phyloP scores from a whole-genome alignment of 2,797 vertebrate species.

The Chelon labrosus region DNA sequence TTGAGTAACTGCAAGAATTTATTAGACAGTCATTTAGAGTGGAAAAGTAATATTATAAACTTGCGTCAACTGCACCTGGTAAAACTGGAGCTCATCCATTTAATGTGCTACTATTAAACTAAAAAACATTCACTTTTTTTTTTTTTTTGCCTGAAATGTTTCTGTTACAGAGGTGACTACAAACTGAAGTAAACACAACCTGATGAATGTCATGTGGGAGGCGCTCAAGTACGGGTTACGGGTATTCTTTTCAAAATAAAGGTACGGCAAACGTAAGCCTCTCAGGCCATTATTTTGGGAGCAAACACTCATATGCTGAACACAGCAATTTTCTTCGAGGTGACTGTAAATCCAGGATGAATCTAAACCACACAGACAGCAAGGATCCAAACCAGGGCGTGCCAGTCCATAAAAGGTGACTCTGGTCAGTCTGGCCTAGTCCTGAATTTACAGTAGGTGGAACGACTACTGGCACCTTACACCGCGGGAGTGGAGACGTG shows the following conservation, averaged over 20 bases:
- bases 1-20: slow-evolving; percentile 12
- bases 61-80: slow-evolving; percentile 16
- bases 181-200: slow-evolving; percentile 45
- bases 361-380: slow-evolving; percentile 42
- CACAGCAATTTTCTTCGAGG: slow-evolving; percentile 50
- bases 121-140: slow-evolving; percentile 16
- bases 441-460: slow-evolving; percentile 30
- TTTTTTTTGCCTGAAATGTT: background rate
- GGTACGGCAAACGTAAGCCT: slow-evolving; percentile 32
- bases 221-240: slow-evolving; percentile 32
- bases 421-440: slow-evolving; percentile 26
- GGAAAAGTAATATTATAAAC: slow-evolving; percentile 21
- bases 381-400: slow-evolving; percentile 34
- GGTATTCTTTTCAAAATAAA: slow-evolving; percentile 67
- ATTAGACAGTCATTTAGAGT: slow-evolving; percentile 24
- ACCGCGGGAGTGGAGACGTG: slow-evolving; percentile 3
- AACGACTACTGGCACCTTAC: slow-evolving; percentile 1
- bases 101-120: background rate
- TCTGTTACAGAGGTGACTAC: slow-evolving; percentile 25
- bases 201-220: slow-evolving; percentile 13
- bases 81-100: background rate
- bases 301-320: slow-evolving; percentile 56
- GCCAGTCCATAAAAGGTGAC: slow-evolving; percentile 62
- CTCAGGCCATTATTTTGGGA: slow-evolving; percentile 51
- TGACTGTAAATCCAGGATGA: slow-evolving; percentile 40